These are phyloP conservation scores for Siphlonurus alternatus DNA, from an alignment of 2,888 invertebrate species.

Conservation along the genomic window DNA sequence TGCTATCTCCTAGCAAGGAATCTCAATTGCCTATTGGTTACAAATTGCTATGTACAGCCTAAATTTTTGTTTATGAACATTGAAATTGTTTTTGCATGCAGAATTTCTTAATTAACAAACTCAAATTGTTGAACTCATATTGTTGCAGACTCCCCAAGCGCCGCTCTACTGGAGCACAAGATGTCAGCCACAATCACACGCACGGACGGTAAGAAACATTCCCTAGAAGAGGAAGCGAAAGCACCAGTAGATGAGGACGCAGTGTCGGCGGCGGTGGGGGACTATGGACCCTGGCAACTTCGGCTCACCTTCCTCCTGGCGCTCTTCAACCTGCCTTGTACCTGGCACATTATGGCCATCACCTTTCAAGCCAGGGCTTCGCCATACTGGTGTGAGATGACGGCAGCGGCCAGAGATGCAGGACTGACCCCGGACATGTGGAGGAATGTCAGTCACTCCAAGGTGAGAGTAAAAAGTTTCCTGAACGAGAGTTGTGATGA, in stretches of 20 bases:
- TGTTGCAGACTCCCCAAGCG: neutral
- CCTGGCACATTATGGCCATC: slow-evolving; percentile 61
- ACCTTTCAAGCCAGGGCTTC: slow-evolving; percentile 49
- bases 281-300: slow-evolving; percentile 62
- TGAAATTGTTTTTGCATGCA: no score
- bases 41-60: no score
- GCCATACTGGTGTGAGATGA: slow-evolving; percentile 47
- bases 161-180: neutral
- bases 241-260: slow-evolving; percentile 29
- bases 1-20: no score
- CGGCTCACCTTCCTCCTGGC: slow-evolving; percentile 55
- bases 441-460: slow-evolving; percentile 45
- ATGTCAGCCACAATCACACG: slow-evolving; percentile 1
- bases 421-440: slow-evolving; percentile 32
- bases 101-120: no score
- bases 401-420: slow-evolving; percentile 29
- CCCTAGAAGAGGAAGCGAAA: neutral
- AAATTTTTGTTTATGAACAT: no score
- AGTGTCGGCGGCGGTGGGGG: slow-evolving; percentile 49
- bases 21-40: no score
- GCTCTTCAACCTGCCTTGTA: slow-evolving; percentile 61
- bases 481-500: no score
- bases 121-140: neutral
- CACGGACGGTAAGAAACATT: neutral
- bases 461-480: neutral